phyloP scores from a whole-genome alignment of 2,797 vertebrate genomes.

The Allobates femoralis region DNA sequence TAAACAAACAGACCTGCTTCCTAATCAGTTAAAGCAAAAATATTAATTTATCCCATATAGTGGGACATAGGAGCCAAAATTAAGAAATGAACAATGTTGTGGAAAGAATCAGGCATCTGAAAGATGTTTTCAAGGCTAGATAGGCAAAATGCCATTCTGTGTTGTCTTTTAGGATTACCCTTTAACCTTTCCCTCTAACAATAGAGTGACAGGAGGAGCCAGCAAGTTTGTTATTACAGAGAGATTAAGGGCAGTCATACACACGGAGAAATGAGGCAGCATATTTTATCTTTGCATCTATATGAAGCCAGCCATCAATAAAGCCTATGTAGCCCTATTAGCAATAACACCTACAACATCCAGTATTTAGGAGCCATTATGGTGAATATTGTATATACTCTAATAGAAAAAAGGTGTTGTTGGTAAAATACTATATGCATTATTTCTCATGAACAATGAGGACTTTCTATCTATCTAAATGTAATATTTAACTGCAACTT shows the following conservation, averaged over 20 bases:
- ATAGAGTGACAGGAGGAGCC: slow-evolving; percentile 36
- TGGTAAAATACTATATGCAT: not conserved
- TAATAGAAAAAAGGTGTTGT: not conserved
- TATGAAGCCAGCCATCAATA: slow-evolving; percentile 2
- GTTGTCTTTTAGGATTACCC: slow-evolving; percentile 56
- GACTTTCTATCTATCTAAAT: no score
- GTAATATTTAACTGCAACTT: no score
- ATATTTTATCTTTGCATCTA: not conserved
- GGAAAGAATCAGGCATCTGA: slow-evolving; percentile 25
- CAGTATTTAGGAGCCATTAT: not conserved
- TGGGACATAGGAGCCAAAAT: not conserved
- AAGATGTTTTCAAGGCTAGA: slow-evolving; percentile 26
- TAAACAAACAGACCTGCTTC: not conserved
- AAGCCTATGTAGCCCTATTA: not conserved
- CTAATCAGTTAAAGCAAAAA: not conserved
- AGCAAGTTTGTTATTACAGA: slow-evolving; percentile 38
- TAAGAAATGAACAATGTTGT: not conserved
- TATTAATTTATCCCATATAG: not conserved
- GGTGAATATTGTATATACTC: not conserved
- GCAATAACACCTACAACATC: not conserved
- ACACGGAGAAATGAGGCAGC: slow-evolving; percentile 7
- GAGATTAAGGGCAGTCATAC: slow-evolving; percentile 40
- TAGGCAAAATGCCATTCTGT: slow-evolving; percentile 43
- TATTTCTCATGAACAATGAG: not conserved
- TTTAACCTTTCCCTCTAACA: slow-evolving; percentile 40